Conservation (phyloP, 2,888 invertebrate species). For the Diaphora mendica region DNA sequence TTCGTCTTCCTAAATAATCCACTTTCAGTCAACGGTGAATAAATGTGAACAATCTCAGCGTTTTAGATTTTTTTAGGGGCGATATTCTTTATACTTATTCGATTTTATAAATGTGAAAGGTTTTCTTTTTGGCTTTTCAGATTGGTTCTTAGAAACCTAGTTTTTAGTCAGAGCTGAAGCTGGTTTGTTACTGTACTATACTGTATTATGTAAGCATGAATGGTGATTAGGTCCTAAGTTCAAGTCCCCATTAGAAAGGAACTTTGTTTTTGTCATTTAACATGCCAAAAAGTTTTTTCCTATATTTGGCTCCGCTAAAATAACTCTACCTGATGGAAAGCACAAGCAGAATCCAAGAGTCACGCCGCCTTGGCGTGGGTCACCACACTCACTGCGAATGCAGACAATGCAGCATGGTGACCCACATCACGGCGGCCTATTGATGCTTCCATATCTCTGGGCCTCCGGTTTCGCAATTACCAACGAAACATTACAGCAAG, state of each 20-base stretch:
- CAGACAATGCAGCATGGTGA: no score
- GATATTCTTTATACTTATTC: not conserved
- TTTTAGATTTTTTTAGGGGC: constrained; percentile 18
- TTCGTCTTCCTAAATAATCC: constrained; percentile 49
- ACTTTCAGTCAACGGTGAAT: constrained; percentile 27
- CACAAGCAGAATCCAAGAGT: no score
- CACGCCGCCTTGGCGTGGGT: no score
- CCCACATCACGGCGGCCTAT: no score
- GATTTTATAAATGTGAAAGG: not conserved
- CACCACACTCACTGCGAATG: no score
- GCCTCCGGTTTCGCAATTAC: no score
- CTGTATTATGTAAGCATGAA: not conserved
- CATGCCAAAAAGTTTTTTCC: no score
- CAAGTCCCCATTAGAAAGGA: not conserved
- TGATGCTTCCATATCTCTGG: no score
- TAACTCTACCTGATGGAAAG: no score
- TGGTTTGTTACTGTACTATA: not conserved
- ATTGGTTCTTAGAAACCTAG: not conserved
- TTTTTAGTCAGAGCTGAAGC: not conserved
- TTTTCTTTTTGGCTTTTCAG: not conserved
- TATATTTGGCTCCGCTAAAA: no score
- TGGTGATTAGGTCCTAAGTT: not conserved
- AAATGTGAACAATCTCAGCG: constrained; percentile 36
- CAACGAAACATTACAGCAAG: no score
- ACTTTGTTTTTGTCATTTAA: no score